Evolutionary conservation across 2,797 vertebrate genomes (phyloP), one percentile per base, ranked within the genome.

Genomic region (Lutjanus campechanus): DNA sequence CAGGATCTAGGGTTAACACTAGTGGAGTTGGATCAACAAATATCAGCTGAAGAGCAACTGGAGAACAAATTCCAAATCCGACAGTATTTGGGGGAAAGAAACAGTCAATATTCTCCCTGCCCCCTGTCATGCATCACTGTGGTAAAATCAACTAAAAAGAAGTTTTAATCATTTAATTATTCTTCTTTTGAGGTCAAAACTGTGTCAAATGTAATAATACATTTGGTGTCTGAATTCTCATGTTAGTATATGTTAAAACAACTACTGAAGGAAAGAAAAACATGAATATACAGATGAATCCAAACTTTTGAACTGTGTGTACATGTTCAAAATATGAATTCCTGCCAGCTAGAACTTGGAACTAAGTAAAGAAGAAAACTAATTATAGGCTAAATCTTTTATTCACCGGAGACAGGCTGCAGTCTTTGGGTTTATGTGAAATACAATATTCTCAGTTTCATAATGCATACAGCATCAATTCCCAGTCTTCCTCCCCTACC

Each of bases 341-440:
- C 4, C 8, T 54, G 25, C 10, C 47, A 50, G 13, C 11, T 72
- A n/a, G 1, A 51, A 69, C 29, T 41, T 65, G 9, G 7, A 54
- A 11, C 43, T 22, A 11, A 55, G 16, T 2, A 22, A 53, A 4
- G 10, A 22, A 59, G 54, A 29, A 49, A 10, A 71, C 2, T 41
- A 8, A 65, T n/a, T 15, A 53, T 17, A 68, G 17, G 5, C 36
- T 25, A 16, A 11, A 41, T 62, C 8, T 51, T 41, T 5, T 46
- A 44, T 25, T 66, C 19, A 20, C 6, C 8, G 0, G 19, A 79
- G 22, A 43, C 19, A 44, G 17, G 12, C 29, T 54, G 7, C 20
- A 73, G 20, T 65, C n/a, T 78, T 81, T 43, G 10, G 3, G 53
- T 61, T 69, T 13, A 44, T 66, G 56, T 16, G 2, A 73, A 74